A percentile compares a stretch with the other conserved stretches of the same genome.
Conservation (phyloP, 2,888 invertebrate species). For the Limenitis arthemis region DNA sequence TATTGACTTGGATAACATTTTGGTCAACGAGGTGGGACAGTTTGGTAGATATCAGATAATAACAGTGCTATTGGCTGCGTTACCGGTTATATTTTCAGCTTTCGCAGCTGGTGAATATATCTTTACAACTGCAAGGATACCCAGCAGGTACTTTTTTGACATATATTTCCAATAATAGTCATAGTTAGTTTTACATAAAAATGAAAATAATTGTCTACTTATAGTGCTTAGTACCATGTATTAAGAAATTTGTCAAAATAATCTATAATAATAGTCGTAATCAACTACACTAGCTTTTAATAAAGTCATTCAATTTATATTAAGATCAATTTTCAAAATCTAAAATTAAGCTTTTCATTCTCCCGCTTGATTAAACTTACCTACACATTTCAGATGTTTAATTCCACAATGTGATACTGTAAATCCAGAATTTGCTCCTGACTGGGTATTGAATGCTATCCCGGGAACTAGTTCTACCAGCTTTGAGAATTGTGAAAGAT, state of each 20-base stretch:
- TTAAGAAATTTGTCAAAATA: too few relatives aligned
- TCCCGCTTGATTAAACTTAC: neutral
- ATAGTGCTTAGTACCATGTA: too few relatives aligned
- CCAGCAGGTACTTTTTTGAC: slow-evolving; percentile 39
- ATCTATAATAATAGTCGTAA: too few relatives aligned
- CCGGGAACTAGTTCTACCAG: slow-evolving; percentile 33
- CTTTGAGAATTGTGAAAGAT: slow-evolving; percentile 49
- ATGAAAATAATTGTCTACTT: too few relatives aligned
- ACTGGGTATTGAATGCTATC: slow-evolving; percentile 50
- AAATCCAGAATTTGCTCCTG: slow-evolving; percentile 39
- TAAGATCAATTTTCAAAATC: too few relatives aligned
- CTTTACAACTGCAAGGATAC: slow-evolving; percentile 58
- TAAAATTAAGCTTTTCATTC: too few relatives aligned
- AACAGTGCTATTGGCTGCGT: slow-evolving; percentile 45
- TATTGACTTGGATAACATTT: slow-evolving; percentile 52
- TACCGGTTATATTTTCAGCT: slow-evolving; percentile 59
- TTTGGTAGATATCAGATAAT: slow-evolving; percentile 56
- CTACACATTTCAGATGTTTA: slow-evolving; percentile 37
- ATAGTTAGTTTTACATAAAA: too few relatives aligned
- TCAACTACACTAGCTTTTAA: too few relatives aligned
- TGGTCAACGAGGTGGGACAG: slow-evolving; percentile 55
- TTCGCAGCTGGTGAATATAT: slow-evolving; percentile 61
- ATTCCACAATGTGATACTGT: slow-evolving; percentile 48
- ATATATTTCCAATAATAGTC: too few relatives aligned
- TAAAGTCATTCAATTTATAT: too few relatives aligned